Conservation (phyloP, 2,888 invertebrate species). For the Drosophila borealis region DNA sequence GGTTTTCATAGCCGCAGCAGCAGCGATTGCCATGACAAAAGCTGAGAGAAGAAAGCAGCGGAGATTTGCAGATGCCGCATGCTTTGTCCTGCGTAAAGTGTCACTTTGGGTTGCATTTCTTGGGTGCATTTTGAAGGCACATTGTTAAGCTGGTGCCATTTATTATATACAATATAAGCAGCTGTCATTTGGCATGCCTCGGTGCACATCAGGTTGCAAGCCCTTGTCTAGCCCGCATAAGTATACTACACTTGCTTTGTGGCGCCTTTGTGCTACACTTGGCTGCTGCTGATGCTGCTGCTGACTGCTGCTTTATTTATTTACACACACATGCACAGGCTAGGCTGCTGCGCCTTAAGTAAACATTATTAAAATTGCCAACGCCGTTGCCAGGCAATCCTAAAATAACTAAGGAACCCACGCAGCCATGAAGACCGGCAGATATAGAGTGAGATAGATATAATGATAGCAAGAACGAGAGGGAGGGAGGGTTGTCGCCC, state of each 20-base stretch:
- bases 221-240: constrained; percentile 48
- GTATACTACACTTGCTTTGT: constrained; percentile 49
- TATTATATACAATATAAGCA: constrained; percentile 54
- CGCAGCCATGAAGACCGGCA: constrained; percentile 17
- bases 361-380: constrained; percentile 80
- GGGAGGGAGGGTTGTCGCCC: constrained; percentile 15
- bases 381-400: constrained; percentile 72
- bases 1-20: constrained; percentile 37
- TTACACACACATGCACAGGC: constrained; percentile 34
- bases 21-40: constrained; percentile 31
- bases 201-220: constrained; percentile 51
- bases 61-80: constrained; percentile 27
- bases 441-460: neutral
- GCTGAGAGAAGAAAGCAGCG: neutral
- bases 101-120: constrained; percentile 52
- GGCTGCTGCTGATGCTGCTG: constrained; percentile 26
- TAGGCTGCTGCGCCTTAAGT: constrained; percentile 71
- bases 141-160: constrained; percentile 65
- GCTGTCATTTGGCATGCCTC: constrained; percentile 69
- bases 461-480: neutral
- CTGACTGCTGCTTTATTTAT: constrained; percentile 48
- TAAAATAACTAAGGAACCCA: constrained; percentile 68
- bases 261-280: constrained; percentile 50
- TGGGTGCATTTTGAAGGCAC: constrained; percentile 54
- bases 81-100: constrained; percentile 42